phyloP scores from a whole-genome alignment of 2,888 invertebrate species.

The Aporophyla lueneburgensis region DNA sequence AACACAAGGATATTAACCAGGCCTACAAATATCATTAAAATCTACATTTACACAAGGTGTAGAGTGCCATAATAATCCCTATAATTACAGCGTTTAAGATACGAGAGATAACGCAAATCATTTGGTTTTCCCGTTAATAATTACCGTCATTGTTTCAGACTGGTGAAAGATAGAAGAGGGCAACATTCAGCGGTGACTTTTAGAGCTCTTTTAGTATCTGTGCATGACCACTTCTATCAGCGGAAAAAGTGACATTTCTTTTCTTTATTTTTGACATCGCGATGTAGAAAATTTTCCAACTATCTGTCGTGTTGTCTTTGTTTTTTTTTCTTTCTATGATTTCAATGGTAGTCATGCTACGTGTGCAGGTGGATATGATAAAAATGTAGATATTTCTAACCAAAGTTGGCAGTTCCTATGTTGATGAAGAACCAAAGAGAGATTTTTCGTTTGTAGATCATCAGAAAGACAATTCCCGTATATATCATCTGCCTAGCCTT shows the following conservation, averaged over 20 bases:
- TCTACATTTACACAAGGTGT: slow-evolving; percentile 7
- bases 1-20: not conserved
- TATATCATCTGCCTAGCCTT: too few relatives aligned
- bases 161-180: not conserved
- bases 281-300: not conserved
- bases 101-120: slow-evolving; percentile 17
- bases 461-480: too few relatives aligned
- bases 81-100: slow-evolving; percentile 22
- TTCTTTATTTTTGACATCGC: not conserved
- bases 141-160: slow-evolving; percentile 12
- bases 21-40: slow-evolving; percentile 9
- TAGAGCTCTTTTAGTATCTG: not conserved
- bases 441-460: not conserved
- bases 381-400: not conserved
- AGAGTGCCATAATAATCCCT: not conserved
- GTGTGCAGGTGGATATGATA: not conserved
- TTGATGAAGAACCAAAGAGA: not conserved
- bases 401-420: not conserved
- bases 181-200: not conserved
- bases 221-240: not conserved
- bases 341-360: not conserved
- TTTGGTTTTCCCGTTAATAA: slow-evolving; percentile 24
- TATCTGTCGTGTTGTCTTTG: not conserved
- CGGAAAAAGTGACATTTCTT: not conserved
- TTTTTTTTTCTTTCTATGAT: not conserved